phyloP scores from a whole-genome alignment of 2,888 invertebrate genomes.

The Thera britannica region DNA sequence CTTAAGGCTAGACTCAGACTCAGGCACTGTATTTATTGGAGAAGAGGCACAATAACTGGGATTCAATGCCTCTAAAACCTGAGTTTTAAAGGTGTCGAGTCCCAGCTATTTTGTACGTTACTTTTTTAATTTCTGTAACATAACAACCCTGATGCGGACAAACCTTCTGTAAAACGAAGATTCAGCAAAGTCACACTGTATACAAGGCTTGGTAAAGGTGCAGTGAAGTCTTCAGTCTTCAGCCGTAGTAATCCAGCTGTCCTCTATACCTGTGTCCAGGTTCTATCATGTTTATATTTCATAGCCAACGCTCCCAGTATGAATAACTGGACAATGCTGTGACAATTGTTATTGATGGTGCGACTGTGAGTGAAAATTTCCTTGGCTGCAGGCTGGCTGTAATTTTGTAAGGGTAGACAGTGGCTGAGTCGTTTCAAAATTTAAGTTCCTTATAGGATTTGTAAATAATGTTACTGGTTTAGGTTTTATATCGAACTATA shows the following conservation, averaged over 20 bases:
- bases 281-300: conserved; percentile 41
- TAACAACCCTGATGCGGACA: no score
- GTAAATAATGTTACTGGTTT: background rate
- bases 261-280: background rate
- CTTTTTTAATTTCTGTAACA: no score
- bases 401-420: conserved; percentile 37
- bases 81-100: no score
- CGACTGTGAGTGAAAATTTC: conserved; percentile 43
- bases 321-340: conserved; percentile 44
- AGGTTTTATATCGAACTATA: background rate
- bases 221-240: no score
- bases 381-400: conserved; percentile 37
- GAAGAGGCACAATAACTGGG: no score
- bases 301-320: conserved; percentile 36
- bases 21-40: no score
- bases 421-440: conserved; percentile 24
- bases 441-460: conserved; percentile 5
- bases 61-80: no score
- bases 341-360: conserved; percentile 45
- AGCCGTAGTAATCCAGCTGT: conserved; percentile 2
- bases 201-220: no score
- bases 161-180: no score
- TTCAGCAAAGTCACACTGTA: no score
- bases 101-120: no score
- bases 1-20: no score